phyloP scores from a whole-genome alignment of 2,888 invertebrate species.

The Papilio gigon region DNA sequence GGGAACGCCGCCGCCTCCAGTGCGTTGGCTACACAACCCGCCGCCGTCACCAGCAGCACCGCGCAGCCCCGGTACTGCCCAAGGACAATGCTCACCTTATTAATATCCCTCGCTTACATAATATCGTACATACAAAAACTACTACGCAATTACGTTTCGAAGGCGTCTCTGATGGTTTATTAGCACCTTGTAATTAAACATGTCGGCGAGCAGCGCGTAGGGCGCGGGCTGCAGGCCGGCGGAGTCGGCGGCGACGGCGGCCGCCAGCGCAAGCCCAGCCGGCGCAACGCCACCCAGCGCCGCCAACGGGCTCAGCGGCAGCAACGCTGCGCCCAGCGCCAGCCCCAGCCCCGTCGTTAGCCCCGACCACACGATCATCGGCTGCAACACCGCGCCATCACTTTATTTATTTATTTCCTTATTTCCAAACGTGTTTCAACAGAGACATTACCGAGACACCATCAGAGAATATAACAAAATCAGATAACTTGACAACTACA shows the following conservation, averaged over 20 bases:
- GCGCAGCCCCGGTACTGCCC: slow-evolving; percentile 66
- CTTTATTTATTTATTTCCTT: background rate
- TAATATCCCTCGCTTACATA: background rate
- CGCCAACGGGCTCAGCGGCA: slow-evolving; percentile 46
- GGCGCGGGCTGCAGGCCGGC: slow-evolving; percentile 68
- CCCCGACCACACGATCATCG: slow-evolving; percentile 56
- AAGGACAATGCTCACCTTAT: background rate
- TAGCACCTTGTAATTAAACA: slow-evolving; percentile 67
- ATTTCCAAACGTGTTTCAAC: too few relatives aligned
- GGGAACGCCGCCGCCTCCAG: slow-evolving; percentile 60
- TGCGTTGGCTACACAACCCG: slow-evolving; percentile 58
- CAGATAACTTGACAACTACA: too few relatives aligned
- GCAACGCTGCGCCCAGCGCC: slow-evolving; percentile 47
- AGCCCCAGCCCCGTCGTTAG: slow-evolving; percentile 45
- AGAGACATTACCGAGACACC: too few relatives aligned
- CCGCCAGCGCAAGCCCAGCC: slow-evolving; percentile 52
- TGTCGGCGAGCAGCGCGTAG: slow-evolving; percentile 66
- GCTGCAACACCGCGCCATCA: slow-evolving; percentile 48
- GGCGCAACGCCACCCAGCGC: slow-evolving; percentile 43
- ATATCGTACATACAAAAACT: background rate
- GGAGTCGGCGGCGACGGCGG: slow-evolving; percentile 65
- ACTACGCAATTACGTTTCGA: background rate
- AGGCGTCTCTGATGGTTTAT: background rate
- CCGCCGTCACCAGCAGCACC: slow-evolving; percentile 55
- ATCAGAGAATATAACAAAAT: too few relatives aligned